These are phyloP conservation scores for Microctonus brassicae DNA, from an alignment of 2,888 invertebrate species.

Conservation along the genomic window DNA sequence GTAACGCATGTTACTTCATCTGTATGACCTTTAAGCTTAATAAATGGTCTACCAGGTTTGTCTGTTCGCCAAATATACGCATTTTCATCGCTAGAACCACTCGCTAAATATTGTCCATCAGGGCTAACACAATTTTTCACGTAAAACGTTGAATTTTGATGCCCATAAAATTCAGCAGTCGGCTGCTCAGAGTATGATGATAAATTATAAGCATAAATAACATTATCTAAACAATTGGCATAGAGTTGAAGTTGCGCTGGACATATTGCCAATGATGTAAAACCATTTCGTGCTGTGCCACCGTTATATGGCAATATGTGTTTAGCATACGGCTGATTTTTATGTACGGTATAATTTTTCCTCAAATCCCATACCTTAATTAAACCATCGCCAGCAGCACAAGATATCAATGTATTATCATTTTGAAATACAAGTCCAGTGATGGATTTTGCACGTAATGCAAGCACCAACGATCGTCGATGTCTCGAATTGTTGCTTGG, in stretches of 20 bases:
- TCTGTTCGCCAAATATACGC: constrained; percentile 89
- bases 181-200: constrained; percentile 78
- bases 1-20: constrained; percentile 91
- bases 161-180: constrained; percentile 73
- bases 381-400: constrained; percentile 88
- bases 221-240: constrained; percentile 89
- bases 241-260: constrained; percentile 79
- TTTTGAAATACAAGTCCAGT: constrained; percentile 89
- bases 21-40: constrained; percentile 81
- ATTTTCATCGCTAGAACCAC: constrained; percentile 89
- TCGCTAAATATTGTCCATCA: constrained; percentile 84
- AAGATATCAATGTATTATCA: constrained; percentile 82
- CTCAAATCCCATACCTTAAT: constrained; percentile 92
- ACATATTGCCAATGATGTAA: constrained; percentile 84
- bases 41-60: constrained; percentile 75
- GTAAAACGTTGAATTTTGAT: constrained; percentile 86
- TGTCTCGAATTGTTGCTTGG: constrained; percentile 65
- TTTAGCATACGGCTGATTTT: constrained; percentile 80
- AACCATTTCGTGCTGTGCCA: constrained; percentile 79
- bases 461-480: constrained; percentile 62
- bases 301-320: constrained; percentile 82
- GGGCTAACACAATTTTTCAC: constrained; percentile 86
- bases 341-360: constrained; percentile 81
- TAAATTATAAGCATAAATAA: constrained; percentile 88
- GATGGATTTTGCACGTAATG: constrained; percentile 79